Base-by-base conservation (phyloP, 2,888 invertebrate genomes). In the Agonopterix alstromeriana region DNA sequence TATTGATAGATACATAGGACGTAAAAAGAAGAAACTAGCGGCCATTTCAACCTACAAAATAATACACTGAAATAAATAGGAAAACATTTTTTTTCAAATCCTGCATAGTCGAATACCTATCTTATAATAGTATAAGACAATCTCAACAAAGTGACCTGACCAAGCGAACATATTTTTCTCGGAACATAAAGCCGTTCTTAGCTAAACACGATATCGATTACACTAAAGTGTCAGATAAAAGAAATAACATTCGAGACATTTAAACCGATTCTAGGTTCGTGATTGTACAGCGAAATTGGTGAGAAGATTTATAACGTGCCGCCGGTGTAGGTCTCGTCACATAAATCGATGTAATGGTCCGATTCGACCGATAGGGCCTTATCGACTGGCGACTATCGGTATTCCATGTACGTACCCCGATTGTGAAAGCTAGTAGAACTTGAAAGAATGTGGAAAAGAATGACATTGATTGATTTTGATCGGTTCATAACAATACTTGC, bases 291-390 rank as follows among this genome's bases (percentile, higher is more conserved):
- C 56, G 57, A 73, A 69, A 76, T 73, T 73, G 65, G 60, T 60
- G 51, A 59, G 53, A 58, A 73, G 73, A 80, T 82, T 80, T 81
- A 80, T 71, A 60, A 69, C 57, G 62, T 72, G 74, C 70, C 71
- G 60, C 70, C 65, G 72, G 65, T 66, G 69, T 54, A 55, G 70
- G 73, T 72, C 67, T 69, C 73, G 67, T 73, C 73, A 74, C 77
- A 70, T 80, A 80, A 81, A 82, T 77, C 75, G 75, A 72, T 69
- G 61, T 78, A 73, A 78, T 76, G 70, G 64, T 65, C 60, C 59
- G 73, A 74, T 77, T 67, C 65, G 65, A 66, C 58, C 67, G 76
- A 77, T 77, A 75, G 60, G 64, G 66, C 58, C 61, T 68, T 74
- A 73, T 73, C 72, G 67, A 64, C 52, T 63, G 63, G 63, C 17